Evolutionary conservation across 1,140 invertebrate species (phyloP), one percentile per base, ranked within the genome.

Genomic region (Aleiodes sp.): DNA sequence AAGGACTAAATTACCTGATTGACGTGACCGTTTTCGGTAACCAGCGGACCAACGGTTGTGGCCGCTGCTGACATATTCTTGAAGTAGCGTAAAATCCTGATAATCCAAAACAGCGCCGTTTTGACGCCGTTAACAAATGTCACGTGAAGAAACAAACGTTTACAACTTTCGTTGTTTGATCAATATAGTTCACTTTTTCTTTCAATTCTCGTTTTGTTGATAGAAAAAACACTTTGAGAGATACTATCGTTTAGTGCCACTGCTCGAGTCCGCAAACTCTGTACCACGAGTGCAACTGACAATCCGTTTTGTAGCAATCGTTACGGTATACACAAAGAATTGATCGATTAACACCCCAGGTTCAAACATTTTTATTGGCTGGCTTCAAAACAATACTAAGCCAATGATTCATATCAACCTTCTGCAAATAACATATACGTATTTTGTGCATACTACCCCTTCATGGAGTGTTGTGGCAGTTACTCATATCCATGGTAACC

Each of bases 1-100:
- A n/a, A n/a, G n/a, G n/a, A n/a, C n/a, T n/a, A n/a, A n/a, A 59
- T 73, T 70, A 69, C 71, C 71, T 69, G 62, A 73, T 67, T 70
- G 28, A 70, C 41, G 28, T 63, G 66, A 10, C 71, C 71, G 59
- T 70, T 73, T 41, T 73, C 71, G 8, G 57, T 37, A 21, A 67
- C 16, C 1, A 64, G 28, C 14, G 71, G 71, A 31, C 67, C 67
- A 2, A 73, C 66, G 35, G 71, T 61, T 19, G 65, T 24, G 31
- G 67, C 64, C 41, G 71, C 71, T 21, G 68, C 59, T 8, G 60
- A 57, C 67, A 69, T 69, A 37, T 46, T 69, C 19, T 57, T 63
- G 7, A 69, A 39, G 33, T 69, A 69, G 10, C 60, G 60, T 39
- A 69, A 37, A 68, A 68, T 63, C 19, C 46, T 69, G 60, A 62